Evolutionary conservation across 2,888 invertebrate genomes (phyloP).

Genomic region (Phymatocera aterrima): DNA sequence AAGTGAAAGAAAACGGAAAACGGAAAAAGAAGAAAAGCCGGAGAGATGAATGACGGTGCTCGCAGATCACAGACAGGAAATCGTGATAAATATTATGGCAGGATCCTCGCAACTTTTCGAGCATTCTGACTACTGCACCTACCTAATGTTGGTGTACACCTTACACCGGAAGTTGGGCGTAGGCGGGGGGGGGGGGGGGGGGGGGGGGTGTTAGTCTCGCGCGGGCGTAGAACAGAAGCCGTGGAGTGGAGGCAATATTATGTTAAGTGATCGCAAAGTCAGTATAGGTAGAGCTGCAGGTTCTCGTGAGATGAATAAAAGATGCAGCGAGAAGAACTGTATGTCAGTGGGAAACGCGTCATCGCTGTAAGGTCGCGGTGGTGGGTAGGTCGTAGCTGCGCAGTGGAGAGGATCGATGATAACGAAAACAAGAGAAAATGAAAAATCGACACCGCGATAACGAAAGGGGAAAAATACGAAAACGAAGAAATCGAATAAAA

Average conservation of each 20-base stretch:
- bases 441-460: neutral
- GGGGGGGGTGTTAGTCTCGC: too few species aligned
- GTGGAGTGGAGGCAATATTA: neutral
- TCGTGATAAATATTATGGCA: slow-evolving; percentile 56
- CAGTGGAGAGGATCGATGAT: neutral
- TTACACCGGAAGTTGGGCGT: slow-evolving; percentile 63
- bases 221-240: slow-evolving; percentile 42
- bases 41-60: too few species aligned
- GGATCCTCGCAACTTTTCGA: slow-evolving; percentile 56
- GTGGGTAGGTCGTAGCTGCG: neutral
- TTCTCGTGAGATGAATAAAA: slow-evolving; percentile 65
- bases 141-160: too few species aligned
- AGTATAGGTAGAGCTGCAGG: neutral
- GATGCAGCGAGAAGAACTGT: slow-evolving; percentile 54
- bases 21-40: slow-evolving; percentile 30
- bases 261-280: slow-evolving; percentile 22
- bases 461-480: too few species aligned
- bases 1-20: neutral
- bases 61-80: slow-evolving; percentile 65
- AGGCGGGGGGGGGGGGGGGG: too few species aligned
- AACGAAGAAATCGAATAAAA: too few species aligned
- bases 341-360: slow-evolving; percentile 32
- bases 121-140: slow-evolving; percentile 53
- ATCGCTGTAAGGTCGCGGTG: too few species aligned
- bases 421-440: neutral